Conservation (phyloP, 2,113 vertebrate species). For the Dolichotis patagonum region DNA sequence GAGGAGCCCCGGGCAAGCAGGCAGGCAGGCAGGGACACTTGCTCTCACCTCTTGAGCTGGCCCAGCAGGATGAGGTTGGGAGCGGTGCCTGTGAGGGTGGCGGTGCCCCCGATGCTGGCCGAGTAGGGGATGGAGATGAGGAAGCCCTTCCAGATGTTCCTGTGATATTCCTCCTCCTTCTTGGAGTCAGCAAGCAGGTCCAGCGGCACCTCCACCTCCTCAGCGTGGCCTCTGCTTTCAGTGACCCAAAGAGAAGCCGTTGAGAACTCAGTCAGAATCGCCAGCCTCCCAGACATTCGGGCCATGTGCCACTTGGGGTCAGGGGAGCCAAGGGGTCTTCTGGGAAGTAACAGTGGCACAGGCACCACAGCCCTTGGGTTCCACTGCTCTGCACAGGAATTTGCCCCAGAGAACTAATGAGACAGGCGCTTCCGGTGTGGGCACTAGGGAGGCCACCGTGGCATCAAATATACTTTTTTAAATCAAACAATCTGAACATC, state of each 20-base stretch:
- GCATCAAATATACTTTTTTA: background rate
- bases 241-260: conserved; percentile 79
- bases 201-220: conserved; percentile 84
- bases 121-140: conserved; percentile 97
- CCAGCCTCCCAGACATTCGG: background rate
- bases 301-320: fast-evolving
- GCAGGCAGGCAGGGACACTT: background rate
- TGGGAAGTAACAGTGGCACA: background rate
- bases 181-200: conserved; percentile 86
- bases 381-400: background rate
- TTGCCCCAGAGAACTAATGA: background rate
- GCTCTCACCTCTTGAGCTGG: conserved; percentile 93
- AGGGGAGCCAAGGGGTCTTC: background rate
- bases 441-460: background rate
- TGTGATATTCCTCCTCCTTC: conserved; percentile 90
- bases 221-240: conserved; percentile 86
- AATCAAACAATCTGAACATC: background rate
- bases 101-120: conserved; percentile 96
- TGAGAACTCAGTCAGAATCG: background rate
- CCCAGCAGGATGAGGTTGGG: conserved; percentile 98
- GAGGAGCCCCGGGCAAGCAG: background rate
- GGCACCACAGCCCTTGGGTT: background rate
- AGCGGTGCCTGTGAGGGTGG: conserved; percentile 95
- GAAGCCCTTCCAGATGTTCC: conserved; percentile 97
- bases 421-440: fast-evolving